Percentiles rank a stretch among this genome's conserved stretches.
Conservation (phyloP, 1,140 invertebrate species). For the Heliconius nattereri region DNA sequence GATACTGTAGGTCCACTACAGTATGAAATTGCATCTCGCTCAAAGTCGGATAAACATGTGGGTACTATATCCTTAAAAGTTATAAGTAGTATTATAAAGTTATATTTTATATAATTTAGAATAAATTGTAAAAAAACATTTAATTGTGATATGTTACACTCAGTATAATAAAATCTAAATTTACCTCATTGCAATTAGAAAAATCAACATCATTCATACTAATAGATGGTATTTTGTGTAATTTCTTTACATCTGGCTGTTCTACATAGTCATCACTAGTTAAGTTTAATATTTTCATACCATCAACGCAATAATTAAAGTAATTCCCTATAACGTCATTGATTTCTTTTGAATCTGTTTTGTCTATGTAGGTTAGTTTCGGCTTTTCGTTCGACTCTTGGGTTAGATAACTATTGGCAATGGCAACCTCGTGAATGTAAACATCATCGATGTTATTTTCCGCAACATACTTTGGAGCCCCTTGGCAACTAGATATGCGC, state of each 20-base stretch:
- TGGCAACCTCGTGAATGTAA: constrained; percentile 53
- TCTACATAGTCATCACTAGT: constrained; percentile 74
- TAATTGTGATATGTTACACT: background rate
- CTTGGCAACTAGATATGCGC: constrained; percentile 69
- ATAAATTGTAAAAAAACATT: background rate
- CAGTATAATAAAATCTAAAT: constrained; percentile 26
- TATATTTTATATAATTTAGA: background rate
- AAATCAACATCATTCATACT: constrained; percentile 70
- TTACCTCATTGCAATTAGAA: constrained; percentile 65
- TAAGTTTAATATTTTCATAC: constrained; percentile 55
- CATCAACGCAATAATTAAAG: constrained; percentile 41
- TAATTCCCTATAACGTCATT: constrained; percentile 43
- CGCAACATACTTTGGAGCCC: constrained; percentile 51
- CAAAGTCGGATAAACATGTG: constrained; percentile 69
- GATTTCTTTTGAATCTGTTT: constrained; percentile 35
- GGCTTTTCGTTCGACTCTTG: constrained; percentile 38
- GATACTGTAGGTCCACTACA: constrained; percentile 48
- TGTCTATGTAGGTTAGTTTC: constrained; percentile 42
- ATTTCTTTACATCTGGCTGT: constrained; percentile 44
- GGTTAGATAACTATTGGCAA: constrained; percentile 39
- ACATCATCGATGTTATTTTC: constrained; percentile 61
- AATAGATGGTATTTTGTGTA: constrained; percentile 53
- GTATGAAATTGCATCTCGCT: constrained; percentile 64
- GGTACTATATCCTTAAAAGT: constrained; percentile 65
- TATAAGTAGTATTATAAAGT: background rate